Percentiles rank a stretch among this genome's conserved stretches.
Conservation (phyloP, 2,888 invertebrate species). For the Ophioninae sp. region DNA sequence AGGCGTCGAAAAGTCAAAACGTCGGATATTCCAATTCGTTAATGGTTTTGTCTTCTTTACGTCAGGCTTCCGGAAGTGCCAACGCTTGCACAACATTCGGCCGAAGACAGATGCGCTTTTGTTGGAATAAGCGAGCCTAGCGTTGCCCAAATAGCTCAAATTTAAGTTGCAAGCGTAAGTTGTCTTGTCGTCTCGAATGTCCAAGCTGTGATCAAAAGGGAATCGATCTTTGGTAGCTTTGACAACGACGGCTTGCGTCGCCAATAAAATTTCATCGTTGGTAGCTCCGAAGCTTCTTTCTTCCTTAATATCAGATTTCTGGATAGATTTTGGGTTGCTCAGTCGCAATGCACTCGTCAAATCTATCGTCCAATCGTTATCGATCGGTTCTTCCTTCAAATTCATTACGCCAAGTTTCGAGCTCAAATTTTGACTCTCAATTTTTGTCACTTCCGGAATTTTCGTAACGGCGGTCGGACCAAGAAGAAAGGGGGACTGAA, state of each 20-base stretch:
- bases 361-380: constrained; percentile 78
- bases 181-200: constrained; percentile 12
- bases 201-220: background rate
- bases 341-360: constrained; percentile 78
- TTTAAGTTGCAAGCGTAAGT: constrained; percentile 61
- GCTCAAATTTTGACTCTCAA: constrained; percentile 46
- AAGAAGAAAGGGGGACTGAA: background rate
- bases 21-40: constrained; percentile 68
- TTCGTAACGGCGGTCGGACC: constrained; percentile 6
- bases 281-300: constrained; percentile 10
- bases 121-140: constrained; percentile 64
- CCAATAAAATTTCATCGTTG: background rate
- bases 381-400: constrained; percentile 39
- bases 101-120: constrained; percentile 82
- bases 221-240: constrained; percentile 13
- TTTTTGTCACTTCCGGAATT: background rate
- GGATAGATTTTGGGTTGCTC: constrained; percentile 16
- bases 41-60: constrained; percentile 63
- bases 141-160: constrained; percentile 54
- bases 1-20: constrained; percentile 84
- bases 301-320: constrained; percentile 3
- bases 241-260: constrained; percentile 12
- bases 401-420: constrained; percentile 16
- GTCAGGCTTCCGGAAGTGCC: constrained; percentile 69
- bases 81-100: constrained; percentile 81